Conservation (phyloP, 2,113 vertebrate species). For the Pygathrix nemaeus region DNA sequence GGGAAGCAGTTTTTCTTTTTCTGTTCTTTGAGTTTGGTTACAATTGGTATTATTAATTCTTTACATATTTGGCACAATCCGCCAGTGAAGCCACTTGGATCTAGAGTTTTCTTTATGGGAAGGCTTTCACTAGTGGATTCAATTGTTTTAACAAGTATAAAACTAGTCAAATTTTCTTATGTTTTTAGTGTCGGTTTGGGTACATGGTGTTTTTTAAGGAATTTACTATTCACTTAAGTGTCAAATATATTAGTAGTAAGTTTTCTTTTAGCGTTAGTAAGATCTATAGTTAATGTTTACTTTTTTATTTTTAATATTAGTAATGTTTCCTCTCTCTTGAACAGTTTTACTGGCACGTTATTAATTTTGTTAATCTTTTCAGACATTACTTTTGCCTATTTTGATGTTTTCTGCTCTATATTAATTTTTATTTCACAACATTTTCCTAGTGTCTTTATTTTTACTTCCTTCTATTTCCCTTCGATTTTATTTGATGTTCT, state of each 20-base stretch:
- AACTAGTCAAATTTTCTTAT: neutral
- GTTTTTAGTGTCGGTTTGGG: neutral
- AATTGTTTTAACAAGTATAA: neutral
- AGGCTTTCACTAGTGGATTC: neutral
- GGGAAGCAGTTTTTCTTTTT: neutral
- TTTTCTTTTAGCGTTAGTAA: neutral
- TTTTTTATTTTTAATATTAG: neutral
- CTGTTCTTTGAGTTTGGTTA: neutral
- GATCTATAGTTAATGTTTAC: neutral
- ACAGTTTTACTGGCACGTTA: neutral
- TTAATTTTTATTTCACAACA: neutral
- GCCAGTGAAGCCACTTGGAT: too few species aligned
- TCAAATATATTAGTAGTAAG: neutral
- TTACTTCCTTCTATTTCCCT: neutral
- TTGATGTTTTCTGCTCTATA: neutral
- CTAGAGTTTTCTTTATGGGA: neutral
- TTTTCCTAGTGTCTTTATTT: neutral
- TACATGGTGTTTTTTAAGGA: neutral
- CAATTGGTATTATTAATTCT: neutral
- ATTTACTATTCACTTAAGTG: neutral
- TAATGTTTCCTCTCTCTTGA: neutral
- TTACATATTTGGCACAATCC: neutral
- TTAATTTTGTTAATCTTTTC: neutral
- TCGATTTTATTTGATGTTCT: neutral
- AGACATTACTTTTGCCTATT: neutral